Evolutionary conservation across 2,888 invertebrate genomes (phyloP).

Genomic region (Amaurobius ferox): DNA sequence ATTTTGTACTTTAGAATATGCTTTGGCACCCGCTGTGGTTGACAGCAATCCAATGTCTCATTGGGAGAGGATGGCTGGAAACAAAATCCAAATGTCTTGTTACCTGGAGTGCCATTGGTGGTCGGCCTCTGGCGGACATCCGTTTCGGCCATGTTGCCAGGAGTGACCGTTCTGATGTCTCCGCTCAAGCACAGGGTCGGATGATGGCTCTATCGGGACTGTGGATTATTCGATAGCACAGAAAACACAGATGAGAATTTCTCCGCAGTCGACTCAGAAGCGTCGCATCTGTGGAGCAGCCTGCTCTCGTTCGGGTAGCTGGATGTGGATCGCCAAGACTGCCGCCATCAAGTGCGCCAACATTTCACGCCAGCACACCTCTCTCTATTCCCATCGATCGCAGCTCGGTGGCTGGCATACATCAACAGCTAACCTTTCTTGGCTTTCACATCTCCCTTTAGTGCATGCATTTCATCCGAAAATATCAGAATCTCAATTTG

Average conservation of each 20-base stretch:
- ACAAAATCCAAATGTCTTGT: neutral
- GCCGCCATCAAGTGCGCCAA: neutral
- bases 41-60: too few species aligned
- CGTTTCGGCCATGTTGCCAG: neutral
- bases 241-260: neutral
- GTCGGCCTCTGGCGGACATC: slow-evolving; percentile 4
- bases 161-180: slow-evolving; percentile 8
- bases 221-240: neutral
- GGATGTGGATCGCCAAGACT: neutral
- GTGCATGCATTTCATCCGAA: too few species aligned
- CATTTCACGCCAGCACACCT: neutral
- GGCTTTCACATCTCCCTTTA: too few species aligned
- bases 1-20: too few species aligned
- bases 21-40: too few species aligned
- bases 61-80: too few species aligned
- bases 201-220: neutral
- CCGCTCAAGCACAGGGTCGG: neutral
- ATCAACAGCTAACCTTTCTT: too few species aligned
- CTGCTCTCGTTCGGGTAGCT: slow-evolving; percentile 8
- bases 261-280: neutral
- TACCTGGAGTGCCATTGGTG: slow-evolving; percentile 11
- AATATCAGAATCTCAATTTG: too few species aligned
- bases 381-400: slow-evolving; percentile 5
- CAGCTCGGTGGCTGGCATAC: neutral
- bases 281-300: neutral